phyloP scores from a whole-genome alignment of 2,797 vertebrate species.

The Microctenopoma stevenorrisi region DNA sequence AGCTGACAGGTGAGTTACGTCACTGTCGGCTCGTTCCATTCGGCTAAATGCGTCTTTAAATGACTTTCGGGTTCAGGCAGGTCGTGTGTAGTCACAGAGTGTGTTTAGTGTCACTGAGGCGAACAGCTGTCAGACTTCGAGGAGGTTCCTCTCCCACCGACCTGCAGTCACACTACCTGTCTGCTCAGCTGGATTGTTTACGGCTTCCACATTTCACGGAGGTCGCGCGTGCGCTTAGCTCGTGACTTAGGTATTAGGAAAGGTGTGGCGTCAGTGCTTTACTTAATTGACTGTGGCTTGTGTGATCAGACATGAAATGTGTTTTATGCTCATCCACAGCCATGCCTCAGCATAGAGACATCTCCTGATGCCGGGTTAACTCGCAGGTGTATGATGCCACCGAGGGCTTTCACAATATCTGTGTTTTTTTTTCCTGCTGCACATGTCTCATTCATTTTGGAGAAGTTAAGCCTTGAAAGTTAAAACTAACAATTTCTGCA shows the following conservation, averaged over 20 bases:
- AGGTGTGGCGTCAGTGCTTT: slow-evolving; percentile 1
- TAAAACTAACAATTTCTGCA: too few relatives aligned
- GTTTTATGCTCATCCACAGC: not conserved
- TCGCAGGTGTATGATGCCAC: not conserved
- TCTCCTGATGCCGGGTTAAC: not conserved
- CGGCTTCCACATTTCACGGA: not conserved
- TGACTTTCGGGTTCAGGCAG: not conserved
- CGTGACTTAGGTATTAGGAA: slow-evolving; percentile 33
- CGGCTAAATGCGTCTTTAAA: not conserved
- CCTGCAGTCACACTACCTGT: not conserved
- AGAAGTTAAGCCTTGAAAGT: too few relatives aligned
- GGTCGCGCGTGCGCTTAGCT: too few relatives aligned
- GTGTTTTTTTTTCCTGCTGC: too few relatives aligned
- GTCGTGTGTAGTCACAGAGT: not conserved
- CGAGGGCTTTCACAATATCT: not conserved
- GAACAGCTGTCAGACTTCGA: slow-evolving; percentile 27
- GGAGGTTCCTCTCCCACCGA: not conserved
- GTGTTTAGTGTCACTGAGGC: not conserved
- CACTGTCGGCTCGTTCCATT: not conserved
- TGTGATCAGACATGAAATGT: slow-evolving; percentile 9
- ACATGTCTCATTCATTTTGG: too few relatives aligned
- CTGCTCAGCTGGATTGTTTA: too few relatives aligned
- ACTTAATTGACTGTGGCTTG: not conserved
- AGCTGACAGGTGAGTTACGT: not conserved
- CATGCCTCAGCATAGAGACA: not conserved